phyloP scores from a whole-genome alignment of 64 coral and sea anemone species.

The Montipora capricornis region DNA sequence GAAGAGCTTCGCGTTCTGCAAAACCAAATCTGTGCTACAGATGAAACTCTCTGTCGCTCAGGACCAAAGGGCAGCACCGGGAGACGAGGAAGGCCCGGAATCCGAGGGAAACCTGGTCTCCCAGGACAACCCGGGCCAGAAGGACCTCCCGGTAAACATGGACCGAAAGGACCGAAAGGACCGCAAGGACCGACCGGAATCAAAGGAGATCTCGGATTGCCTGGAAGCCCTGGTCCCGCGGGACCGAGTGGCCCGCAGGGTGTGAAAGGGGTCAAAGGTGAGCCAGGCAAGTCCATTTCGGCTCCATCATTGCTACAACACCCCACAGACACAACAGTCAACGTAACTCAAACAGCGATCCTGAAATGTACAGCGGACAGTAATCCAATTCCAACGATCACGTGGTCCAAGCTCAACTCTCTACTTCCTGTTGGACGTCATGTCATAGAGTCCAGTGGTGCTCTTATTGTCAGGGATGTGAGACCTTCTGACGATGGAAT shows the following conservation, averaged over 20 bases:
- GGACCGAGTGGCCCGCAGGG: slow-evolving; percentile 52
- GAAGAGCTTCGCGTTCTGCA: slow-evolving; percentile 23
- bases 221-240: slow-evolving; percentile 43
- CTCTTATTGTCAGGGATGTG: slow-evolving; percentile 26
- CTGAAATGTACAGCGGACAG: slow-evolving; percentile 62
- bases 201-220: slow-evolving; percentile 33
- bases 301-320: slow-evolving; percentile 28
- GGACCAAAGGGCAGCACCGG: slow-evolving; percentile 63
- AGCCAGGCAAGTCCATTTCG: slow-evolving; percentile 49
- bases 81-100: slow-evolving; percentile 47
- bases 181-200: slow-evolving; percentile 23
- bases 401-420: slow-evolving; percentile 56
- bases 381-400: slow-evolving; percentile 38
- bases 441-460: slow-evolving; percentile 14
- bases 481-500: slow-evolving; percentile 34
- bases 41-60: slow-evolving; percentile 55
- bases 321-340: slow-evolving; percentile 39
- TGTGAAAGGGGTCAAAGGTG: slow-evolving; percentile 47
- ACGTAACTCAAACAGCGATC: slow-evolving; percentile 47
- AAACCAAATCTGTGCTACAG: slow-evolving; percentile 54
- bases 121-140: slow-evolving; percentile 26
- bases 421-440: slow-evolving; percentile 2
- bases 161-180: slow-evolving; percentile 24
- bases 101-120: slow-evolving; percentile 19
- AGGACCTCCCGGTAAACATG: slow-evolving; percentile 65